Conservation (phyloP, 2,113 vertebrate genomes). For the Rhea pennata region DNA sequence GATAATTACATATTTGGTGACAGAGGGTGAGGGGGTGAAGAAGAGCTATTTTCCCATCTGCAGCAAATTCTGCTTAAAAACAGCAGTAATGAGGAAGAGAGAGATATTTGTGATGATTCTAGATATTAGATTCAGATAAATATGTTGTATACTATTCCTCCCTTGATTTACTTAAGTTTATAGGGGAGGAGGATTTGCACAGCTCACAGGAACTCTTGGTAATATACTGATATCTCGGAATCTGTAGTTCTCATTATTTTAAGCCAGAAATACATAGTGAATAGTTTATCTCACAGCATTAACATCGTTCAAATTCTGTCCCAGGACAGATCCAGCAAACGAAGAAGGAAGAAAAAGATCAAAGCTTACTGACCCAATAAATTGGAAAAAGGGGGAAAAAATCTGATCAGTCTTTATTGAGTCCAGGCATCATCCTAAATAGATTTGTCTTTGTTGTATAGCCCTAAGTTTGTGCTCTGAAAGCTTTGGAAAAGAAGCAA, state of each 20-base stretch:
- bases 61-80: constrained; percentile 50
- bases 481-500: background rate
- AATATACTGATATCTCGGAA: background rate
- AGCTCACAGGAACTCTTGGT: background rate
- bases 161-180: background rate
- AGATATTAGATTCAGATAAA: background rate
- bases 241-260: background rate
- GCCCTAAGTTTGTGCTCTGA: background rate
- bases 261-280: background rate
- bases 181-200: background rate
- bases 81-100: constrained; percentile 20
- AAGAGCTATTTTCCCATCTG: constrained; percentile 67
- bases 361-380: background rate
- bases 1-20: constrained; percentile 45
- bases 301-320: background rate
- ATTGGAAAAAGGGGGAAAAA: background rate
- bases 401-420: background rate
- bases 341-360: background rate
- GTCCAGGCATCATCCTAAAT: background rate
- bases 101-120: background rate
- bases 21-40: constrained; percentile 73
- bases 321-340: background rate
- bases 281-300: background rate
- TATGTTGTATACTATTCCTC: background rate
- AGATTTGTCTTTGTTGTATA: background rate